phyloP scores from a whole-genome alignment of 2,113 vertebrate genomes.

The Gnathonemus echidnorhynchus region DNA sequence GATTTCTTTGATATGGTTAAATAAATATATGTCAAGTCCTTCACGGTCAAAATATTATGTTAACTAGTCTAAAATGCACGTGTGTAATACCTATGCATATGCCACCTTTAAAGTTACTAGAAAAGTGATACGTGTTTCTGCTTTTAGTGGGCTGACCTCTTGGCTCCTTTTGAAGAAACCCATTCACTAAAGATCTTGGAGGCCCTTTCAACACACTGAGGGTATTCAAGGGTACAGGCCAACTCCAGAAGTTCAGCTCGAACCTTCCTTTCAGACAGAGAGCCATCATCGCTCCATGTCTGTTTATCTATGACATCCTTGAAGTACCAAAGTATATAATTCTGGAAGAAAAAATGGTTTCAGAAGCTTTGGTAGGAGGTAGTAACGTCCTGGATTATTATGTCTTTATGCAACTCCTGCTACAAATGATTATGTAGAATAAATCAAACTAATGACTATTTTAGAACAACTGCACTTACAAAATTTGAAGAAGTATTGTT shows the following conservation, averaged over 20 bases:
- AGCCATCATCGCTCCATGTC: slow-evolving; percentile 34
- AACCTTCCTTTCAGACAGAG: slow-evolving; percentile 22
- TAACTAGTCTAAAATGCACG: background rate
- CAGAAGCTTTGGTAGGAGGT: background rate
- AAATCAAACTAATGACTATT: background rate
- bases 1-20: background rate
- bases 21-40: background rate
- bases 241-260: slow-evolving; percentile 15
- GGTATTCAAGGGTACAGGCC: slow-evolving; percentile 31
- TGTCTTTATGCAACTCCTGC: background rate
- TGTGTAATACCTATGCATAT: background rate
- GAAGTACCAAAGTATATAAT: slow-evolving; percentile 39
- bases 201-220: slow-evolving; percentile 29
- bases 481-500: background rate
- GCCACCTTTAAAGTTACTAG: background rate
- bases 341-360: slow-evolving; percentile 25
- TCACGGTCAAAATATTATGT: background rate
- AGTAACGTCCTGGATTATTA: background rate
- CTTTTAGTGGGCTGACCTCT: slow-evolving; percentile 25
- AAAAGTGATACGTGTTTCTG: background rate
- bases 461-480: background rate
- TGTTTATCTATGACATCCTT: slow-evolving; percentile 42
- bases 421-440: background rate
- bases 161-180: slow-evolving; percentile 35
- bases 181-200: slow-evolving; percentile 30